phyloP scores from a whole-genome alignment of 2,113 vertebrate genomes.

The Oreotragus oreotragus region DNA sequence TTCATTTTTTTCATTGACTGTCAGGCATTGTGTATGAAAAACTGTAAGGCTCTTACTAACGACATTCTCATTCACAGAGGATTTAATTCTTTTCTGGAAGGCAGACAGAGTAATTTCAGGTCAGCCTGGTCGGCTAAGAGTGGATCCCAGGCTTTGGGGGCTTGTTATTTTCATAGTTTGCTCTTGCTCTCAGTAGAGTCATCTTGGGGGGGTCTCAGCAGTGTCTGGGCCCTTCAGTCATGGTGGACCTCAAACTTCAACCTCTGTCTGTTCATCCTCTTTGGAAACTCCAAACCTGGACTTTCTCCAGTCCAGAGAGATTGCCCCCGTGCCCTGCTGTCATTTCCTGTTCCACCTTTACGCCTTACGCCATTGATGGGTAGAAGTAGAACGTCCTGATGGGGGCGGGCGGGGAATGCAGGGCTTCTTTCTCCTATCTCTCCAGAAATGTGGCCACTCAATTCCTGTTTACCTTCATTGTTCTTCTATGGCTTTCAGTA shows the following conservation, averaged over 20 bases:
- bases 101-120: not conserved
- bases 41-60: not conserved
- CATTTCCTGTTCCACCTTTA: not conserved
- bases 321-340: not conserved
- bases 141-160: not conserved
- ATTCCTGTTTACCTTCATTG: not conserved
- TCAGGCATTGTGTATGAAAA: not conserved
- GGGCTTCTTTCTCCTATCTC: not conserved
- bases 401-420: rapidly evolving
- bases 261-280: not conserved
- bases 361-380: not conserved
- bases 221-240: not conserved
- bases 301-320: not conserved
- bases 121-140: not conserved
- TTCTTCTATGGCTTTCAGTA: not conserved
- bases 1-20: not conserved
- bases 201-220: not conserved
- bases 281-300: not conserved
- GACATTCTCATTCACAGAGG: not conserved
- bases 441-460: not conserved
- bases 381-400: not conserved
- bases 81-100: not conserved
- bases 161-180: not conserved
- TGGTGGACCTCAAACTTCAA: not conserved
- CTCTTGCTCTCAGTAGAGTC: not conserved